Evolutionary conservation across 2,888 invertebrate genomes (phyloP).

Genomic region (Spodoptera picta): DNA sequence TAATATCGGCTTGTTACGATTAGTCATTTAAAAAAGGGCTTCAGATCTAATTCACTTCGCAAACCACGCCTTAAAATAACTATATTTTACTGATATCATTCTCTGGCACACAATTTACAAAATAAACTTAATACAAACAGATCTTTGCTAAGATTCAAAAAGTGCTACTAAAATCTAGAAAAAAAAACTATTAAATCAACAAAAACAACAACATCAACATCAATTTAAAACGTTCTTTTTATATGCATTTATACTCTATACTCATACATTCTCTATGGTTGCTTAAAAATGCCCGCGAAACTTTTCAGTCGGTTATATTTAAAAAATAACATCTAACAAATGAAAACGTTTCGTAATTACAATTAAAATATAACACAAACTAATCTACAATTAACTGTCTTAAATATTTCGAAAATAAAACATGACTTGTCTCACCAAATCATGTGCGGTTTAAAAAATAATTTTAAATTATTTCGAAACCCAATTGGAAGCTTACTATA

Average conservation of each 20-base stretch:
- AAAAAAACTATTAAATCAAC: conserved; percentile 53
- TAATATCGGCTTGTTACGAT: too few species aligned
- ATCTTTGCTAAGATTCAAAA: conserved; percentile 74
- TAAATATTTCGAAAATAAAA: conserved; percentile 29
- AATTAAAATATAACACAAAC: conserved; percentile 22
- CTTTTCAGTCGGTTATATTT: conserved; percentile 37
- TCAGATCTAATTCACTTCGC: conserved; percentile 6
- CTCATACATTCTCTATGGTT: conserved; percentile 30
- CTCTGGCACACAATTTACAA: conserved; percentile 62
- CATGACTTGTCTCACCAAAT: conserved; percentile 11
- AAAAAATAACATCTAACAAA: conserved; percentile 33
- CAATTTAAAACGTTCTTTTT: conserved; percentile 35
- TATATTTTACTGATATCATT: conserved; percentile 39
- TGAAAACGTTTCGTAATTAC: conserved; percentile 9
- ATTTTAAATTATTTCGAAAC: conserved; percentile 5
- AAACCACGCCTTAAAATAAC: conserved; percentile 31
- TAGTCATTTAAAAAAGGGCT: neutral
- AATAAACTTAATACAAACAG: conserved; percentile 64
- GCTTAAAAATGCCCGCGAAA: conserved; percentile 48
- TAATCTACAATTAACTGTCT: conserved; percentile 32
- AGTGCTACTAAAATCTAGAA: conserved; percentile 63
- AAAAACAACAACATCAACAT: conserved; percentile 53
- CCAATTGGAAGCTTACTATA: neutral
- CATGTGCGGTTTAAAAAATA: conserved; percentile 10
- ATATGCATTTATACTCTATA: conserved; percentile 28